Conservation (phyloP, 1,140 invertebrate genomes). For the Papilio polytes region DNA sequence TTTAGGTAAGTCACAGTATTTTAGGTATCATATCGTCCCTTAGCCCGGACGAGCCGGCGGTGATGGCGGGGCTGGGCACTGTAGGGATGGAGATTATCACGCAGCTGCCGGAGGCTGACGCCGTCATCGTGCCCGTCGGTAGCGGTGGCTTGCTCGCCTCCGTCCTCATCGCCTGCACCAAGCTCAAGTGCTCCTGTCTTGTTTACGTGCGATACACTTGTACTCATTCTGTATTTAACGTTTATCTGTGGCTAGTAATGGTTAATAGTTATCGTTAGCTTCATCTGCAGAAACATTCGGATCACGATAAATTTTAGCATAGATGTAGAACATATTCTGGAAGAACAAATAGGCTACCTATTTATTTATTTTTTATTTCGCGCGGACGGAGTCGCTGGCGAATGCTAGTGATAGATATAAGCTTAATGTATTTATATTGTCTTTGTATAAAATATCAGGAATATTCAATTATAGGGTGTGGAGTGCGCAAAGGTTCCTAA, state of each 20-base stretch:
- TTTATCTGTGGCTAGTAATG: no score
- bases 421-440: not conserved
- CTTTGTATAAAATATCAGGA: not conserved
- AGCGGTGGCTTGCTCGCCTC: conserved; percentile 63
- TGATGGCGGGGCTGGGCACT: conserved; percentile 72
- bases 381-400: no score
- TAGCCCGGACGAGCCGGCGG: conserved; percentile 66
- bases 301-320: no score
- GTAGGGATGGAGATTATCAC: conserved; percentile 73
- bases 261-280: no score
- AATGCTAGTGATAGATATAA: not conserved
- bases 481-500: conserved; percentile 73
- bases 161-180: conserved; percentile 72
- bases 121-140: conserved; percentile 70
- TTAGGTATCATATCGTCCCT: not conserved
- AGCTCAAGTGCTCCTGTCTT: conserved; percentile 75
- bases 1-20: no score
- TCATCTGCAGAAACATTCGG: not conserved
- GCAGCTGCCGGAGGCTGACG: conserved; percentile 74
- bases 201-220: conserved; percentile 63
- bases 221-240: not conserved
- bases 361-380: no score
- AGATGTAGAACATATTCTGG: no score
- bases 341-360: no score
- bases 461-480: conserved; percentile 58